Conservation (phyloP, 2,888 invertebrate species). For the Tetrapedia diversipes region DNA sequence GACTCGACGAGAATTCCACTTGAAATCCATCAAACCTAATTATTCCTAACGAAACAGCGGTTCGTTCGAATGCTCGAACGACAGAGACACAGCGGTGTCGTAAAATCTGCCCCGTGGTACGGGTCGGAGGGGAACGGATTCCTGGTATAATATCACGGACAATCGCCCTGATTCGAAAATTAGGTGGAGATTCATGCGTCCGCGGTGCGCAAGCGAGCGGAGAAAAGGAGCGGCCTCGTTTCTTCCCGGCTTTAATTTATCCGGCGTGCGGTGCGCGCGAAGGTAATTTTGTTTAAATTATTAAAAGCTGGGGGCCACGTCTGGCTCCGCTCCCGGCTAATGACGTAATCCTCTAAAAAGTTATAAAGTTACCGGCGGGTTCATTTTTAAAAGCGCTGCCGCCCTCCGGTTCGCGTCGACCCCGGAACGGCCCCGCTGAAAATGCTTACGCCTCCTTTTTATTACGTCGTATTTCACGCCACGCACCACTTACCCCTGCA, state of each 20-base stretch:
- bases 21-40: too few species aligned
- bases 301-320: constrained; percentile 72
- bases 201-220: constrained; percentile 51
- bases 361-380: constrained; percentile 78
- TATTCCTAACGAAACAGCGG: neutral
- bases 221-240: constrained; percentile 60
- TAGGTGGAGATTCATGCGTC: constrained; percentile 54
- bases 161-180: constrained; percentile 59
- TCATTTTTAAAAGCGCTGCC: constrained; percentile 77
- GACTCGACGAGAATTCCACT: too few species aligned
- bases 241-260: constrained; percentile 75
- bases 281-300: constrained; percentile 81
- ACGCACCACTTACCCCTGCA: constrained; percentile 75
- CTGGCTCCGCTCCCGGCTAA: constrained; percentile 65
- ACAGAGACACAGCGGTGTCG: constrained; percentile 6
- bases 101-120: constrained; percentile 15
- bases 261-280: constrained; percentile 59
- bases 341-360: constrained; percentile 79
- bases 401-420: constrained; percentile 43
- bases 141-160: constrained; percentile 57
- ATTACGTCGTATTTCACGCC: constrained; percentile 79
- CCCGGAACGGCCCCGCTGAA: constrained; percentile 70
- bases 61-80: neutral
- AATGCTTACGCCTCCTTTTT: constrained; percentile 77
- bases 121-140: constrained; percentile 5